Base-by-base conservation (phyloP, 2,888 invertebrate genomes). In the Microdon myrmicae region DNA sequence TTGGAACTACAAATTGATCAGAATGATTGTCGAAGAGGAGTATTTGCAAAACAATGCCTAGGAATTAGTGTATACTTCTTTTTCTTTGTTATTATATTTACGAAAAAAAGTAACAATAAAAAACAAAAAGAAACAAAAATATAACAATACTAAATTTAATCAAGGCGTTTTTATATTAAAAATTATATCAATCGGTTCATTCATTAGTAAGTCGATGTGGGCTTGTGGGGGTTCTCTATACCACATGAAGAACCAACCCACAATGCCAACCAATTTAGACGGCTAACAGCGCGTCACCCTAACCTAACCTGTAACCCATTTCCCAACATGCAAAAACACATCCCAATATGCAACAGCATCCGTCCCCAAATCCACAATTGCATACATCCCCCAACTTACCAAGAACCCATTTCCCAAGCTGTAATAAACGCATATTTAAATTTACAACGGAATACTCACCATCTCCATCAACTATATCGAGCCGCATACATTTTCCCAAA, bases 41-140 rank as follows among this genome's bases (percentile, higher is more conserved):
- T 39, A 41, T 45, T 45, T 25, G 26, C 34, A 47, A 55, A 39
- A 39, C 9, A 20, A 26, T 32, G 39, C 39, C 47, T 54, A 47
- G 55, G 16, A 29, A 25, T 47, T 39, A 34, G 34, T 34, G 38
- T 29, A 39, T 55, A 55, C 39, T 47, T 47, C 2, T 28, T 55
- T 55, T 54, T 31, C 31, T 47, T 55, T 55, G 47, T 34, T 55
- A 38, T 20, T 43, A 35, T 41, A 35, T 29, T 37, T 39, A 25
- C 45, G 25, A 45, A 45, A 38, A 32, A 19, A 28, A 45, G 28
- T 31, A 38, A 32, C 41, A 55, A 41, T 47, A 47, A 47, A 47
- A 47, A 55, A 54, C 25, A 31, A 44, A 45, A 13, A 26, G 38
- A 25, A 31, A 45, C n/a, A 38, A 29, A 8, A 9, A 16, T 31